A percentile compares a stretch with the other conserved stretches of the same genome.
Conservation (phyloP, 2,888 invertebrate species). For the Cerastoderma edule region DNA sequence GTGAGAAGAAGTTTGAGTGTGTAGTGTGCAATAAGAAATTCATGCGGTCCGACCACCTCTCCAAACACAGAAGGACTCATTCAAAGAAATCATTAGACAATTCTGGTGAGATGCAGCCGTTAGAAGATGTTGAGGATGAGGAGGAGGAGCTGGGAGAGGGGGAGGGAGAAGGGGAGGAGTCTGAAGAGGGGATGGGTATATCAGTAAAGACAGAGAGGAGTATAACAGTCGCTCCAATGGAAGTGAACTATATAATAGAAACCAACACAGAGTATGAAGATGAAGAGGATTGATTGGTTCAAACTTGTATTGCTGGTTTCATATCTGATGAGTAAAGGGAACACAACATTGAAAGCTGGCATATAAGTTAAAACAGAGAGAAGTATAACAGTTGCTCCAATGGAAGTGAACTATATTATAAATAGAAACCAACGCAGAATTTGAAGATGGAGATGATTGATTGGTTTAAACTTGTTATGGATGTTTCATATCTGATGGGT, state of each 20-base stretch:
- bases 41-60: constrained; percentile 96
- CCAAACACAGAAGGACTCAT: constrained; percentile 96
- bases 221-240: neutral
- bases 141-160: constrained; percentile 12
- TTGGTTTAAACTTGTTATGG: neutral
- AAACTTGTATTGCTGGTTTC: no score
- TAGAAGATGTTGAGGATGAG: constrained; percentile 20
- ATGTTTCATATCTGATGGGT: no score
- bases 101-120: neutral
- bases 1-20: constrained; percentile 95
- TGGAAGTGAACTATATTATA: neutral
- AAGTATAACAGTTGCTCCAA: neutral
- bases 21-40: constrained; percentile 94
- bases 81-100: constrained; percentile 69
- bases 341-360: no score
- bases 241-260: neutral
- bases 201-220: neutral
- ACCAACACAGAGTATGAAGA: neutral
- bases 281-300: neutral
- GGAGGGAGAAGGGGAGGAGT: constrained; percentile 7
- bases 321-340: no score
- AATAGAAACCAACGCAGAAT: neutral
- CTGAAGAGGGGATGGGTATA: neutral
- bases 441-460: neutral
- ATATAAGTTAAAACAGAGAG: neutral